Evolutionary conservation across 2,888 invertebrate genomes (phyloP), one percentile per base, ranked within the genome.

Genomic region (Schizaphis graminum): DNA sequence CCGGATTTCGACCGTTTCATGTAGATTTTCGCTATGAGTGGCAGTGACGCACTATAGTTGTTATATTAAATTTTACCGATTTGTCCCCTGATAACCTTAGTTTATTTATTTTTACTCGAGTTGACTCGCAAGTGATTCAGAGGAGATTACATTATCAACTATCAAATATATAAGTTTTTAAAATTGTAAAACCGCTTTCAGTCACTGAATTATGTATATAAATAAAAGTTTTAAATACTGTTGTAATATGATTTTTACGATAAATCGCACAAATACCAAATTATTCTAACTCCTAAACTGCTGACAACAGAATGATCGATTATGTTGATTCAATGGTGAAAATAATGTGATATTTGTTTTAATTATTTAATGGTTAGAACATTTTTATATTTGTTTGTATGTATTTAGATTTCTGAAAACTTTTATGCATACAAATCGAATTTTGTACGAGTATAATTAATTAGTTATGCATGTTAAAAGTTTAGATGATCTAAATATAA

Each of bases 1-100:
- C 49, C 49, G 67, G 90, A 91, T 91, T 49, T 67, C 44, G 44
- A 61, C 61, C 47, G n/a, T 61, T 61, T 90, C 28, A 21, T 16
- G 44, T 41, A n/a, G 57, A 89, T 35, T 77, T 77, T 77, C 7
- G 3, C 21, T 35, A 77, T 77, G 35, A 77, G 77, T 21, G 7
- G 67, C 16, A 7, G 35, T 11, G 2, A 21, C 35, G 35, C 21
- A 77, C 35, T 77, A 77, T 77, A 77, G 21, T 35, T 41, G 77
- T 77, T 77, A 21, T 8, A 77, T 21, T 77, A 77, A 35, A 77
- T 67, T 67, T 77, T 21, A 35, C 35, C 77, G 35, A 77, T 41
- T 35, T 77, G 21, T 77, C 21, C 77, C 77, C 21, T 21, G 77
- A 21, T 41, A 35, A 35, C 35, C 77, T 35, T 35, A 21, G 77